These are phyloP conservation scores for Brachionus sp. DNA, from an alignment of 1,140 invertebrate genomes.

Conservation along the genomic window DNA sequence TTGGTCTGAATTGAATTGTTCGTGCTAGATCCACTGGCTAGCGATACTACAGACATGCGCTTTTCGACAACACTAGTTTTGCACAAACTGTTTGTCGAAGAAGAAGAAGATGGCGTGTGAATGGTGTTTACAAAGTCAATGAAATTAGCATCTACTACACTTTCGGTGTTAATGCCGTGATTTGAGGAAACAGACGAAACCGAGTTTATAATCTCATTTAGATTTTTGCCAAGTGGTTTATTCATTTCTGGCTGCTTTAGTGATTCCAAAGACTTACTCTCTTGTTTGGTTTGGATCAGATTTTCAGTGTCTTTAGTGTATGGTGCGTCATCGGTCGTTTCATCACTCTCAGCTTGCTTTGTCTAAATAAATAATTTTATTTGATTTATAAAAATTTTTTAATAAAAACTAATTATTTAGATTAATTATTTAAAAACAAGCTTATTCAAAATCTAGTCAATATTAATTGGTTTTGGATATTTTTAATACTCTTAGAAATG, in stretches of 20 bases:
- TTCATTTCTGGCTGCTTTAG: neutral
- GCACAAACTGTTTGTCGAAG: neutral
- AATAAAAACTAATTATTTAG: too few species aligned
- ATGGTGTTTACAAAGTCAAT: slow-evolving; percentile 5
- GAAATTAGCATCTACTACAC: neutral
- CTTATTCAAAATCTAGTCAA: too few species aligned
- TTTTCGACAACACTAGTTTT: neutral
- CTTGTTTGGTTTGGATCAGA: neutral
- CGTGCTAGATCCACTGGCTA: neutral
- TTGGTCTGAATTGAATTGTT: neutral
- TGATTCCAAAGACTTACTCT: neutral
- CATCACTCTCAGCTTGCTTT: neutral
- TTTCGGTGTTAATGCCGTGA: neutral
- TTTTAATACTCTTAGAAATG: too few species aligned
- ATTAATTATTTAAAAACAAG: too few species aligned
- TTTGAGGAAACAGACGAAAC: neutral
- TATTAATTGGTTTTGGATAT: too few species aligned
- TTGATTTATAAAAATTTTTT: too few species aligned
- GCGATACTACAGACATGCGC: neutral
- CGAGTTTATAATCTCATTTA: neutral
- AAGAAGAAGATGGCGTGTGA: neutral
- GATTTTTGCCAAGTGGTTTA: neutral
- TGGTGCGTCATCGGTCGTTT: neutral
- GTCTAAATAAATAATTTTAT: too few species aligned
- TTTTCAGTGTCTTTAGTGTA: neutral